phyloP scores from a whole-genome alignment of 2,797 vertebrate species.

The Neoniphon sammara region DNA sequence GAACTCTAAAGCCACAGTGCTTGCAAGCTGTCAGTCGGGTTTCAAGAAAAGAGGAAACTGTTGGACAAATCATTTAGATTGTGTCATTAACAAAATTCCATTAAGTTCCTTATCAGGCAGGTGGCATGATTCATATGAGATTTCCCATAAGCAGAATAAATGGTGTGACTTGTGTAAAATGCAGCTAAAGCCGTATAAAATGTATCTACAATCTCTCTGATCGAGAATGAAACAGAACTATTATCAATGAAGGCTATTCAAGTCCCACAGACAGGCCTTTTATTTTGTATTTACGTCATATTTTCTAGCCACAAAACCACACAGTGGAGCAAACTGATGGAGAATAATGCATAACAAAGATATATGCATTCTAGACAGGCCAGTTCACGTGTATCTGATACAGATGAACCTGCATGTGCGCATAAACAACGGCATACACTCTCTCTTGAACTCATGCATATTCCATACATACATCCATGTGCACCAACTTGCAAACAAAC shows the following conservation, averaged over 20 bases:
- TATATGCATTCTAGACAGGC: too few species aligned
- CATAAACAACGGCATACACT: too few species aligned
- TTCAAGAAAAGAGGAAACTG: conserved; percentile 66
- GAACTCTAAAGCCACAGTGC: not conserved
- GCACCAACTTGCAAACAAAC: too few species aligned
- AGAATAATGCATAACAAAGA: not conserved
- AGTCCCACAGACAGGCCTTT: not conserved
- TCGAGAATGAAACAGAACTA: conserved; percentile 18
- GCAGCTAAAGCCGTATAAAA: not conserved
- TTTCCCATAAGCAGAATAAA: not conserved
- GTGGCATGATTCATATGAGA: conserved; percentile 33
- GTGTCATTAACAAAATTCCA: conserved; percentile 51
- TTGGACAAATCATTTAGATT: conserved; percentile 10
- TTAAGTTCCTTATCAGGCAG: not conserved
- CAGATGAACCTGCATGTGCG: too few species aligned
- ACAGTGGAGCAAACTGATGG: not conserved
- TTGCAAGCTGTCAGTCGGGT: not conserved
- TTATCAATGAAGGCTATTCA: not conserved
- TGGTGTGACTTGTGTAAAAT: not conserved
- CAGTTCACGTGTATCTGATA: too few species aligned
- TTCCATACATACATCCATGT: not conserved
- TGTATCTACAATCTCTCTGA: not conserved
- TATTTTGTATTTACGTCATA: not conserved
- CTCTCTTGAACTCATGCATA: too few species aligned
- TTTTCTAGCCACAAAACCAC: too few species aligned